Conservation (phyloP, 2,113 vertebrate species). For the Pithys albifrons region DNA sequence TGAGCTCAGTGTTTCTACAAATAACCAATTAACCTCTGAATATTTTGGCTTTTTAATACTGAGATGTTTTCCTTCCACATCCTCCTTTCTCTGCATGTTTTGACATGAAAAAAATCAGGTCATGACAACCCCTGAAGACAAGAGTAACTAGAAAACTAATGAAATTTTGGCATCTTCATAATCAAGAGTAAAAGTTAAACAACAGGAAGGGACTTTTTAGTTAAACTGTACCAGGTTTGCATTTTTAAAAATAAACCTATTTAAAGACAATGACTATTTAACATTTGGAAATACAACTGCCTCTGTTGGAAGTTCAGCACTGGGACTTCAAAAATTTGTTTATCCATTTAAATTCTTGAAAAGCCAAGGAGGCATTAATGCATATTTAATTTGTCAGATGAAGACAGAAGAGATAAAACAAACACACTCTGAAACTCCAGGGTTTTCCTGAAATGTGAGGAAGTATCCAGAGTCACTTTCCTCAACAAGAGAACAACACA, state of each 20-base stretch:
- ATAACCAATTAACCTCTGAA: not conserved
- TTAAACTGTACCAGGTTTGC: not conserved
- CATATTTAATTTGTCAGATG: not conserved
- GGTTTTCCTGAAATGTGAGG: not conserved
- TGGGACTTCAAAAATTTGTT: not conserved
- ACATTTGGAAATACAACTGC: not conserved
- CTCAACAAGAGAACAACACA: not conserved
- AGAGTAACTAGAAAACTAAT: not conserved
- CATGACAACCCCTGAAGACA: not conserved
- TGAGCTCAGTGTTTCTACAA: not conserved
- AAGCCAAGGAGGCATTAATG: not conserved
- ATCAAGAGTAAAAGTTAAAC: not conserved
- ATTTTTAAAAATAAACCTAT: constrained; percentile 10
- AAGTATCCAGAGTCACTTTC: not conserved
- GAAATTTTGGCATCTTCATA: not conserved
- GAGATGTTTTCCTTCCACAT: not conserved
- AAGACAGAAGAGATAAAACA: not conserved
- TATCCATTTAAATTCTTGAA: constrained; percentile 13
- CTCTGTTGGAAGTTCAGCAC: not conserved
- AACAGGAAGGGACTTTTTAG: constrained; percentile 4
- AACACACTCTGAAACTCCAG: not conserved
- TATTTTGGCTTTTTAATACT: not conserved
- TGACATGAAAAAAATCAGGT: not conserved
- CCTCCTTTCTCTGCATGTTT: not conserved
- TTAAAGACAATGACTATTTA: constrained; percentile 23